Conservation (phyloP, 2,888 invertebrate species). For the Baronia brevicornis region DNA sequence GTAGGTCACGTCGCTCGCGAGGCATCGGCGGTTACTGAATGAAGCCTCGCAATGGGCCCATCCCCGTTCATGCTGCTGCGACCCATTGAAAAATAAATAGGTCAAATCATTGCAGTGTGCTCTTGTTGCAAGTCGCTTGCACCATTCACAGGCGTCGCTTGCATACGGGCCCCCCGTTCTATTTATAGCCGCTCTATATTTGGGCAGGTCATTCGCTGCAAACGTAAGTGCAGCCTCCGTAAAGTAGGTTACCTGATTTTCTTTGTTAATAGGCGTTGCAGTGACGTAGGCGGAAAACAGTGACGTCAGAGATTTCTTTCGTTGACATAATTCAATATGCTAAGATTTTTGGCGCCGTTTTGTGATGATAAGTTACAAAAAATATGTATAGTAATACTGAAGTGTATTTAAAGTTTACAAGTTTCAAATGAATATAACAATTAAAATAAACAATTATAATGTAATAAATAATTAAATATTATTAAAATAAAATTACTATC, state of each 20-base stretch:
- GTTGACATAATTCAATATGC: constrained; percentile 4
- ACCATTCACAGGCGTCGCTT: constrained; percentile 55
- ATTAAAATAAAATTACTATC: too few relatives aligned
- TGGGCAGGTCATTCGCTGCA: constrained; percentile 67
- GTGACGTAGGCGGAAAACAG: constrained; percentile 50
- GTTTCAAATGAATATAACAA: too few relatives aligned
- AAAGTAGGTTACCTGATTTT: constrained; percentile 72
- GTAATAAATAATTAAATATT: too few relatives aligned
- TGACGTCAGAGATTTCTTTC: constrained; percentile 47
- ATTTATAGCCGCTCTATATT: constrained; percentile 71
- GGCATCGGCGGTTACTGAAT: constrained; percentile 67
- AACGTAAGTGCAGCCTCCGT: constrained; percentile 61
- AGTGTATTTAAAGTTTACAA: too few relatives aligned
- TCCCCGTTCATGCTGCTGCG: constrained; percentile 68
- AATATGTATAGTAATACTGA: too few relatives aligned
- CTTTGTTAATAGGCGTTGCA: constrained; percentile 54
- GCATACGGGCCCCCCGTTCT: constrained; percentile 51
- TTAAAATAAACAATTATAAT: too few relatives aligned
- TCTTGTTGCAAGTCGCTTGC: constrained; percentile 56
- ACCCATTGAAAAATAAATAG: constrained; percentile 73
- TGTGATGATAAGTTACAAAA: too few relatives aligned
- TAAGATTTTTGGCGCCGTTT: too few relatives aligned
- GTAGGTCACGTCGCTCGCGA: constrained; percentile 62
- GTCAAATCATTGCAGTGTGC: constrained; percentile 71
- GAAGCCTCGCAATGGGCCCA: constrained; percentile 57